These are phyloP conservation scores for Leptoclinus maculatus DNA, from an alignment of 2,797 vertebrate genomes.

Conservation along the genomic window DNA sequence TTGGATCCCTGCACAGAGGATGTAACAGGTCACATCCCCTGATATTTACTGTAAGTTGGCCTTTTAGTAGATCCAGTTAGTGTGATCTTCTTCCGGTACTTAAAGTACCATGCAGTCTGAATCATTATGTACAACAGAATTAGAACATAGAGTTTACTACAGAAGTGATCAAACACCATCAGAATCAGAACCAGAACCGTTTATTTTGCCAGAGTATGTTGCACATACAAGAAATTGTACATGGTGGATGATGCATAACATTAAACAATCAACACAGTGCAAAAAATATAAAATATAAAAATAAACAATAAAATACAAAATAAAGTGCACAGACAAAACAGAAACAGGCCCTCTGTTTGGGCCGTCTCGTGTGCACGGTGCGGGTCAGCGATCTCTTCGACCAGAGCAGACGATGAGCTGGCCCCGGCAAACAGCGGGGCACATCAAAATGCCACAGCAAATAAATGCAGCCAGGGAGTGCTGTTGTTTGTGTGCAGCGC, in stretches of 20 bases:
- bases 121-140: background rate
- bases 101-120: constrained; percentile 2
- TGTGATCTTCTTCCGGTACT: constrained; percentile 14
- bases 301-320: too few relatives aligned
- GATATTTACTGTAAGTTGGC: constrained; percentile 50
- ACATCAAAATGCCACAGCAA: constrained; percentile 50
- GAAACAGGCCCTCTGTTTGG: background rate
- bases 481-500: constrained; percentile 29
- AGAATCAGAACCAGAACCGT: too few relatives aligned
- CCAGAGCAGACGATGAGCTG: constrained; percentile 26
- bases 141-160: background rate
- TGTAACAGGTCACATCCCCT: constrained; percentile 58
- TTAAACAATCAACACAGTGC: too few relatives aligned
- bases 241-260: too few relatives aligned
- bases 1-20: constrained; percentile 28
- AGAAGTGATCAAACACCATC: background rate
- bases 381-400: constrained; percentile 27
- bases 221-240: too few relatives aligned
- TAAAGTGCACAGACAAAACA: too few relatives aligned
- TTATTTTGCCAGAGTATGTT: too few relatives aligned
- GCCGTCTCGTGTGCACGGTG: background rate
- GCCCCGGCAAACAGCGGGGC: constrained; percentile 25
- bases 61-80: constrained; percentile 26
- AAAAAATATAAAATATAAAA: too few relatives aligned
- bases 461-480: constrained; percentile 15